A percentile compares a stretch with the other conserved stretches of the same genome.
phyloP scores from a whole-genome alignment of 1,140 invertebrate species.

The Lethocerus indicus region DNA sequence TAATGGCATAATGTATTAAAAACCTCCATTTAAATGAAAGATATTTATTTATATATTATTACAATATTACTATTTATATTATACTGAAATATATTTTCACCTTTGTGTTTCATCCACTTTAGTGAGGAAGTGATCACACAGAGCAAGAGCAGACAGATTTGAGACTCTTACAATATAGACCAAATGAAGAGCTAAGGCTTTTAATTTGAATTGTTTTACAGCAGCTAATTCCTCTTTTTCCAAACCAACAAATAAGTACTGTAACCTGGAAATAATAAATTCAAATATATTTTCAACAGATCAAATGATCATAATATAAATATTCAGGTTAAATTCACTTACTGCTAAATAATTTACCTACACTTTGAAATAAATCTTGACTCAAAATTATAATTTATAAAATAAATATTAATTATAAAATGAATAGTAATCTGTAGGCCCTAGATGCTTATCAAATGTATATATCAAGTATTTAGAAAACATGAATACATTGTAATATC shows the following conservation, averaged over 20 bases:
- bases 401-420: not conserved
- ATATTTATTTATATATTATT: too few relatives aligned
- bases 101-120: slow-evolving; percentile 39
- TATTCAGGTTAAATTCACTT: not conserved
- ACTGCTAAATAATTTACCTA: not conserved
- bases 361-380: not conserved
- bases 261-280: slow-evolving; percentile 33
- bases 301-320: not conserved
- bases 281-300: not conserved
- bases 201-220: slow-evolving; percentile 67
- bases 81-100: slow-evolving; percentile 22
- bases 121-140: slow-evolving; percentile 41
- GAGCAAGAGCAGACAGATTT: slow-evolving; percentile 37
- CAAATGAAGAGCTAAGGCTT: slow-evolving; percentile 67
- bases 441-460: too few relatives aligned
- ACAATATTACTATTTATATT: too few relatives aligned
- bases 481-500: too few relatives aligned
- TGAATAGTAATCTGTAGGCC: too few relatives aligned
- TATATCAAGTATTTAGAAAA: too few relatives aligned
- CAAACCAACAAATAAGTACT: slow-evolving; percentile 69
- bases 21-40: too few relatives aligned
- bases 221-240: slow-evolving; percentile 51
- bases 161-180: slow-evolving; percentile 49
- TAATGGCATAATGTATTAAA: too few relatives aligned
- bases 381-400: slow-evolving; percentile 2